A percentile compares a stretch with the other conserved stretches of the same genome.
Evolutionary conservation across 2,797 vertebrate species (phyloP).

Genomic region (Natrix natrix): DNA sequence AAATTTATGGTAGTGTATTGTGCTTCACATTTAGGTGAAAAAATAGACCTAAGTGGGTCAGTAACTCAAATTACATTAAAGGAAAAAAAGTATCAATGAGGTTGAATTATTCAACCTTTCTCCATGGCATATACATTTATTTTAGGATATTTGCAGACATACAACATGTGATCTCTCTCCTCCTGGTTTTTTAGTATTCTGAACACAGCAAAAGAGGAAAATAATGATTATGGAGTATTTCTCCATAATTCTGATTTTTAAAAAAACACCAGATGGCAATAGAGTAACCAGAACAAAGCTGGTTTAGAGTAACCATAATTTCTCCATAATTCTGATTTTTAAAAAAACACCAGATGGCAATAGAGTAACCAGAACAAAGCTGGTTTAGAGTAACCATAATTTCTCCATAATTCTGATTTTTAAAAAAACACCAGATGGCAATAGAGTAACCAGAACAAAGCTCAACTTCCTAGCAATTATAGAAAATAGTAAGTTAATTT

Average conservation of each 20-base stretch:
- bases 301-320: background rate
- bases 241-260: background rate
- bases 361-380: background rate
- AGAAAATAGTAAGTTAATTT: slow-evolving; percentile 25
- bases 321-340: background rate
- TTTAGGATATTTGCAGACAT: slow-evolving; percentile 23
- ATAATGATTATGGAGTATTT: background rate
- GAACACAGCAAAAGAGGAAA: background rate
- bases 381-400: too few species aligned
- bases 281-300: slow-evolving; percentile 1
- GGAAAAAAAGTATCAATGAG: background rate
- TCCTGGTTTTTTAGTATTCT: background rate
- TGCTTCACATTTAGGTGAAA: background rate
- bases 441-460: background rate
- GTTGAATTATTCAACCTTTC: slow-evolving; percentile 27
- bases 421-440: slow-evolving; percentile 4
- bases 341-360: slow-evolving; percentile 3
- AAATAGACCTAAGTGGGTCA: background rate
- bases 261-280: background rate
- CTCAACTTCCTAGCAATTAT: slow-evolving; percentile 32
- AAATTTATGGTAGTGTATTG: slow-evolving; percentile 18
- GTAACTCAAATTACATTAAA: slow-evolving; percentile 1
- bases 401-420: background rate
- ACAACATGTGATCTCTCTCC: slow-evolving; percentile 45
- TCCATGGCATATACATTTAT: background rate